phyloP scores from a whole-genome alignment of 92 coral and sea anemone species.

The Anthopleura xanthogrammica region DNA sequence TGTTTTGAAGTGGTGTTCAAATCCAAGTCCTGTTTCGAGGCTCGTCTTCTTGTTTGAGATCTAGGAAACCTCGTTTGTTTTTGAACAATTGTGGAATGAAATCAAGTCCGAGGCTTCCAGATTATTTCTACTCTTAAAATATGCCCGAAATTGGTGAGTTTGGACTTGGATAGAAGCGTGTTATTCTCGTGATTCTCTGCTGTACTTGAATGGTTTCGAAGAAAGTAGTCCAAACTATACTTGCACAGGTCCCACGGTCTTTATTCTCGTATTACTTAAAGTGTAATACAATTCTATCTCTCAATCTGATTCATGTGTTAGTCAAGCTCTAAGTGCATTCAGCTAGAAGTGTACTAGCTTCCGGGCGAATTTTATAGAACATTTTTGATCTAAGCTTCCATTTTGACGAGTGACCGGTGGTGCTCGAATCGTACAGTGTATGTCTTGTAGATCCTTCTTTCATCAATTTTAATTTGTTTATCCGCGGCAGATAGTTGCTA shows the following conservation, averaged over 20 bases:
- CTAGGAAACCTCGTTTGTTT: slow-evolving; percentile 14
- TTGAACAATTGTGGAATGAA: slow-evolving; percentile 27
- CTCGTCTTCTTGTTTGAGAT: slow-evolving; percentile 1
- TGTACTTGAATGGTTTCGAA: neutral
- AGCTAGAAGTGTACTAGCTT: neutral
- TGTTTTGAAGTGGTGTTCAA: slow-evolving; percentile 25
- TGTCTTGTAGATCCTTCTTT: neutral
- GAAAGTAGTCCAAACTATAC: slow-evolving; percentile 21
- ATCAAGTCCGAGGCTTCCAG: neutral
- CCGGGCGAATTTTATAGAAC: neutral
- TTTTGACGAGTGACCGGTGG: slow-evolving; percentile 7
- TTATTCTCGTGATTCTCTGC: neutral
- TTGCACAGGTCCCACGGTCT: neutral
- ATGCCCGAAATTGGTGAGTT: slow-evolving; percentile 48
- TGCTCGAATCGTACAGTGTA: neutral
- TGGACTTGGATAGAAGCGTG: neutral
- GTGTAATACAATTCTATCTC: neutral
- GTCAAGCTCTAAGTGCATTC: neutral
- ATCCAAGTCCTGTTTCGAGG: slow-evolving; percentile 15
- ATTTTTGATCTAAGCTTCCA: slow-evolving; percentile 16
- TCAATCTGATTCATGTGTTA: neutral
- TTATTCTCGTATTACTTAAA: neutral
- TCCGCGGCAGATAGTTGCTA: slow-evolving; percentile 16
- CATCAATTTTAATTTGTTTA: slow-evolving; percentile 29
- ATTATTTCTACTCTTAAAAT: neutral